Percentiles rank a stretch among this genome's conserved stretches.
Evolutionary conservation across 2,888 invertebrate genomes (phyloP).

Genomic region (Pherbina coryleti): DNA sequence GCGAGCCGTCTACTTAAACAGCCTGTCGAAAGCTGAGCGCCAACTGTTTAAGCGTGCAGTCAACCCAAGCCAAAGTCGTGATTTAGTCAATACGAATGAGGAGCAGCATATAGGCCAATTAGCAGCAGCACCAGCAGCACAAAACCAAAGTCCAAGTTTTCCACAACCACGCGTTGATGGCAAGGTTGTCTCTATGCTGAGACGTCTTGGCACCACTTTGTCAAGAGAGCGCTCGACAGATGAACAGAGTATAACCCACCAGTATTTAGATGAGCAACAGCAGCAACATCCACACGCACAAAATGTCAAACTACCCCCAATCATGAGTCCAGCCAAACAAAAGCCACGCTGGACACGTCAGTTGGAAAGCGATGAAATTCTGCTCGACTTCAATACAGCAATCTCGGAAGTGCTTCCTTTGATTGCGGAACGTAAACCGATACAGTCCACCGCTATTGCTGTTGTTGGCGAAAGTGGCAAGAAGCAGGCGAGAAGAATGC

Average conservation of each 20-base stretch:
- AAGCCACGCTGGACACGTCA: slow-evolving; percentile 61
- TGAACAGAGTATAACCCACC: slow-evolving; percentile 23
- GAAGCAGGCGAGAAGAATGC: slow-evolving; percentile 47
- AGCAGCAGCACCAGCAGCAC: slow-evolving; percentile 11
- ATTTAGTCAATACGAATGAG: slow-evolving; percentile 44
- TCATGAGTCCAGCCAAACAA: slow-evolving; percentile 64
- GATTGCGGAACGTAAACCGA: not conserved
- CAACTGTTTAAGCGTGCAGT: slow-evolving; percentile 10
- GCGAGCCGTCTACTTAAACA: slow-evolving; percentile 53
- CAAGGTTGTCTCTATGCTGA: slow-evolving; percentile 66
- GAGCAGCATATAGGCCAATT: not conserved
- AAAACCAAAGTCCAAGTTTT: slow-evolving; percentile 19
- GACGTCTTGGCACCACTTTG: slow-evolving; percentile 65
- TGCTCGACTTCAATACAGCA: slow-evolving; percentile 66
- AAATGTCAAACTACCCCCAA: slow-evolving; percentile 47
- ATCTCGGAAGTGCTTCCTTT: slow-evolving; percentile 67
- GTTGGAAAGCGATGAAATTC: slow-evolving; percentile 64
- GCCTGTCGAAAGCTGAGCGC: slow-evolving; percentile 49
- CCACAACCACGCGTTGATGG: slow-evolving; percentile 57
- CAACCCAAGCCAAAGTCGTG: slow-evolving; percentile 41
- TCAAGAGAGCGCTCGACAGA: slow-evolving; percentile 52
- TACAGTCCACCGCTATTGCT: slow-evolving; percentile 27
- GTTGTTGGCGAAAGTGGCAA: not conserved
- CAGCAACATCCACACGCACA: slow-evolving; percentile 23
- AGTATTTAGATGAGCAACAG: not conserved